These are phyloP conservation scores for Netelia fuscicornis DNA, from an alignment of 2,888 invertebrate genomes.

Conservation along the genomic window DNA sequence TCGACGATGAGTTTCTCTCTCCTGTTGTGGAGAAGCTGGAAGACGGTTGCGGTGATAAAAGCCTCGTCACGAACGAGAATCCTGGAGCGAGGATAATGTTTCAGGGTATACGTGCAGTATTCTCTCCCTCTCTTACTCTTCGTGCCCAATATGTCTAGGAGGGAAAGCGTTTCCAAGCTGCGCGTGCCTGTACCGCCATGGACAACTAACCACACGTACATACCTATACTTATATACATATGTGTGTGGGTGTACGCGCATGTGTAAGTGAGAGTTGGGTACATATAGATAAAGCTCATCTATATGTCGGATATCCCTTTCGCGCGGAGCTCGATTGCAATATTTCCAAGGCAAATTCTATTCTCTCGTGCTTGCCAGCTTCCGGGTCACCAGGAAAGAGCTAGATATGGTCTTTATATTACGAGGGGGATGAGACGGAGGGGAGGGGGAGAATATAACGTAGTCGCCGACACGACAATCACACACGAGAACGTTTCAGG, in stretches of 20 bases:
- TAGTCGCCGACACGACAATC: background rate
- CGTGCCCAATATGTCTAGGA: conserved; percentile 21
- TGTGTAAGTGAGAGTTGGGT: too few species aligned
- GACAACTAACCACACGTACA: background rate
- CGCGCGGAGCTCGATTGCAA: conserved; percentile 24
- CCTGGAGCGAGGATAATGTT: conserved; percentile 49
- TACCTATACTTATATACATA: background rate
- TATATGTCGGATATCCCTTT: conserved; percentile 5
- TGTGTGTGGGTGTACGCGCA: too few species aligned
- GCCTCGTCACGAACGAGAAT: conserved; percentile 51
- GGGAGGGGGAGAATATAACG: background rate
- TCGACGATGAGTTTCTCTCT: conserved; percentile 20
- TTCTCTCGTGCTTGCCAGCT: conserved; percentile 5
- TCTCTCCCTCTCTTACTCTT: background rate
- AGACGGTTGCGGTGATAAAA: conserved; percentile 36
- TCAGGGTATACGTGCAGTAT: conserved; percentile 31
- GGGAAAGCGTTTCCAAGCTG: conserved; percentile 25
- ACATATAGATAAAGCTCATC: background rate
- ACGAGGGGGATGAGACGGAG: background rate
- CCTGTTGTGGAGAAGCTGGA: conserved; percentile 19
- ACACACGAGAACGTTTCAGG: background rate
- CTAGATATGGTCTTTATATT: conserved; percentile 36
- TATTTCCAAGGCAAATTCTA: background rate
- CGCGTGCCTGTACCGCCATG: conserved; percentile 15
- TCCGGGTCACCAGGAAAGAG: background rate